Evolutionary conservation across 2,113 vertebrate species (phyloP).

Genomic region (Pica pica): DNA sequence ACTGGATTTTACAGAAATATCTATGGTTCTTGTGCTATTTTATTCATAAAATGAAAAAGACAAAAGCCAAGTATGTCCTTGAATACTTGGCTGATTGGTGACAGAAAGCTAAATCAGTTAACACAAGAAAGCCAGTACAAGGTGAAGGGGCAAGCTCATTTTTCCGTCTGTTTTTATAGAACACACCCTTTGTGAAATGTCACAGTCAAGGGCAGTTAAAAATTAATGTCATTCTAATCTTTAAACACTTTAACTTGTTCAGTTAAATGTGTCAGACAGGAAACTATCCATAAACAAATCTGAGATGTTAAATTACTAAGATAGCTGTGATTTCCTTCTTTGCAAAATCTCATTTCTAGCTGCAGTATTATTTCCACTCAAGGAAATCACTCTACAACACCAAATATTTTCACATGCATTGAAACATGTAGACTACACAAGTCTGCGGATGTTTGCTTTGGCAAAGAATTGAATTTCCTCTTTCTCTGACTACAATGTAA

Average conservation of each 20-base stretch:
- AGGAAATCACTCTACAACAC: constrained; percentile 54
- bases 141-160: constrained; percentile 36
- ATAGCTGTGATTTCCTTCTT: constrained; percentile 71
- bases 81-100: background rate
- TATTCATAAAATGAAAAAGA: background rate
- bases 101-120: background rate
- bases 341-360: constrained; percentile 53
- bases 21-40: background rate
- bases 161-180: constrained; percentile 51
- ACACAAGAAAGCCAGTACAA: background rate
- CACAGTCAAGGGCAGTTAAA: constrained; percentile 47
- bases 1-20: background rate
- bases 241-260: constrained; percentile 51
- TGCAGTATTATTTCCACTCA: constrained; percentile 42
- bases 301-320: constrained; percentile 57
- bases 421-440: constrained; percentile 38
- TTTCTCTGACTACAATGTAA: constrained; percentile 61
- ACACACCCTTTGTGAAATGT: constrained; percentile 44
- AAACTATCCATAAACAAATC: constrained; percentile 65
- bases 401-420: constrained; percentile 68
- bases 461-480: constrained; percentile 45
- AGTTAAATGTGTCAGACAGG: constrained; percentile 66
- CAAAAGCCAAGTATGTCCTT: background rate
- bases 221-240: constrained; percentile 58
- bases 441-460: constrained; percentile 64